A percentile compares a stretch with the other conserved stretches of the same genome.
Evolutionary conservation across 2,888 invertebrate genomes (phyloP).

Genomic region (Hybos culiciformis): DNA sequence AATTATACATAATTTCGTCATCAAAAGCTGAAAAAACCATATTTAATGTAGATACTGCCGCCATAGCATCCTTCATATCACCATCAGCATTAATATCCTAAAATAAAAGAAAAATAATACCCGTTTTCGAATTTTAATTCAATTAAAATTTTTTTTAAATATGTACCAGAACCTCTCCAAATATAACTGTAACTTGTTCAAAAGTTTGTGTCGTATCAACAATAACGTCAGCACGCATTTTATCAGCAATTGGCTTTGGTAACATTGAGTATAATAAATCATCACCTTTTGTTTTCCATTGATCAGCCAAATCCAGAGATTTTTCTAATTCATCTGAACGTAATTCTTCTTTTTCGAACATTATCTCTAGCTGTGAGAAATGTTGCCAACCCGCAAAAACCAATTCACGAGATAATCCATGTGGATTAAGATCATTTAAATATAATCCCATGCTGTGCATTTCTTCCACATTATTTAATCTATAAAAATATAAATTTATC

Average conservation of each 20-base stretch:
- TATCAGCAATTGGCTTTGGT: slow-evolving; percentile 70
- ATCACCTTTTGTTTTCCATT: slow-evolving; percentile 76
- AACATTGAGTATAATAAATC: slow-evolving; percentile 86
- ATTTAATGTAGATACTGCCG: slow-evolving; percentile 73
- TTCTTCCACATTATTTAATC: slow-evolving; percentile 73
- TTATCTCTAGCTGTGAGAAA: slow-evolving; percentile 61
- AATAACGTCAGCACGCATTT: slow-evolving; percentile 59
- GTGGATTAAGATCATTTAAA: slow-evolving; percentile 71
- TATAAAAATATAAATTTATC: slow-evolving; percentile 28
- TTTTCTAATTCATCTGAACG: slow-evolving; percentile 65
- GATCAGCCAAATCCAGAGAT: slow-evolving; percentile 60
- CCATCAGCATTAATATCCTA: slow-evolving; percentile 26
- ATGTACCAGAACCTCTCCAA: slow-evolving; percentile 28
- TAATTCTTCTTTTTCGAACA: slow-evolving; percentile 70
- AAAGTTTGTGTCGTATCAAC: slow-evolving; percentile 64
- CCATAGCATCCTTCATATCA: slow-evolving; percentile 48
- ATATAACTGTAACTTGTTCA: slow-evolving; percentile 35
- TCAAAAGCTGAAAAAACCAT: slow-evolving; percentile 76
- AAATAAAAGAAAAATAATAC: neutral
- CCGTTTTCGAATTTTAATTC: too few relatives aligned
- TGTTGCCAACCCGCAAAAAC: slow-evolving; percentile 77
- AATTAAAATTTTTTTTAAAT: too few relatives aligned
- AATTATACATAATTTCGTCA: slow-evolving; percentile 65
- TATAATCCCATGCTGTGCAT: slow-evolving; percentile 64
- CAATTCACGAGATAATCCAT: slow-evolving; percentile 71